Evolutionary conservation across 2,888 invertebrate genomes (phyloP), one percentile per base, ranked within the genome.

Genomic region (Drosophila maculinotata): DNA sequence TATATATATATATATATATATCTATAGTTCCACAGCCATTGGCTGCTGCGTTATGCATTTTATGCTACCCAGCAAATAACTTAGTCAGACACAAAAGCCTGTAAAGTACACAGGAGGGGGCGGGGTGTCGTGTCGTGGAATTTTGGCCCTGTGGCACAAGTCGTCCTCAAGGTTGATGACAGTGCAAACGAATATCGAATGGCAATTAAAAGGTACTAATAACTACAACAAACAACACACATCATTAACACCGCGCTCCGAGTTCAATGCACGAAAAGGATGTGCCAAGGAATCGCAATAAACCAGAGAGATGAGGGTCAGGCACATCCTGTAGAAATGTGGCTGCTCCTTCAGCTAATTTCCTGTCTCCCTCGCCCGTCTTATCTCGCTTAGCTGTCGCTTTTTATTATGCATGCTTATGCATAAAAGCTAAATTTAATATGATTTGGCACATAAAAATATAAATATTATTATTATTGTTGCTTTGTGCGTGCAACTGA

Each of bases 391-490:
- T 74, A 58, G 63, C 73, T 79, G 70, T 79, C 75, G 79, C 71
- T 65, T 79, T 77, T 79, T 85, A 84, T 82, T 84, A 85, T 79
- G 85, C 85, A 84, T 79, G 81, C 71, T 74, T 74, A 76, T 71
- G 64, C 26, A 31, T 81, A 82, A 82, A 76, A 60, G 68, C 69
- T 31, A 69, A 79, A 72, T 81, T 84, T 84, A 79, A 82, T 82
- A 64, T 75, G 79, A 84, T 74, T 79, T 79, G 70, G 54, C 84
- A 81, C 62, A 84, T 80, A 84, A 81, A 84, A 80, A 81, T 80
- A 80, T 68, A 76, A 80, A 84, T 76, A 79, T 84, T 81, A 81
- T 81, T 80, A 80, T 83, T 80, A 80, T 81, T 82, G 71, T 51
- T 45, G 54, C 47, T 58, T 73, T 69, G 76, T 69, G 79, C 39